Base-by-base conservation (phyloP, 2,797 vertebrate species). In the Centroberyx gerrardi region DNA sequence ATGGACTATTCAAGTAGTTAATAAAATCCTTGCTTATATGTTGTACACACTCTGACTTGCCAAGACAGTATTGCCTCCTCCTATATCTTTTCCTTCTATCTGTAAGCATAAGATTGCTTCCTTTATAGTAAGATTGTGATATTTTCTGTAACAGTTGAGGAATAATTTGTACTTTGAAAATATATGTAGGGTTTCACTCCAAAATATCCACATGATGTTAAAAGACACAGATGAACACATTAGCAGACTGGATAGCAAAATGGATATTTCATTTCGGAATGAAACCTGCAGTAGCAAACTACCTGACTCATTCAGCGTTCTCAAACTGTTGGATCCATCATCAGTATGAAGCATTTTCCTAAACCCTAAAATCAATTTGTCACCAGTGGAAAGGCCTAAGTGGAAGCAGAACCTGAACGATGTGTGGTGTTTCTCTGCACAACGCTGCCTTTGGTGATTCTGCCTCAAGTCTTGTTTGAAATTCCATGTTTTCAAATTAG, bases 401-500 rank as follows among this genome's bases (percentile, higher is more conserved):
- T 51, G 48, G 48, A 51, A 51, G 8, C n/a, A 10, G 40, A 3
- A 3, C 40, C 40, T 10, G 9, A 2, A 42, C 10, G 10, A 13
- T 10, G 40, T 10, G 53, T 66, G 53, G 10, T 64, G 68, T 74
- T 65, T 77, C 64, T 66, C 44, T 59, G 66, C 33, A 1, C 61
- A 18, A 33, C 0, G 44, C 49, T 0, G 28, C 44, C 58, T 78
- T 61, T 68, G 82, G 79, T 62, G 61, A 65, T 46, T 52, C 33
- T 12, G 74, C 74, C 75, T 83, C 33, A 0, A 70, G 78, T 81
- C 55, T 69, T 83, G 51, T 84, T 87, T 82, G 22, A 86, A 84
- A 87, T 84, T 87, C 71, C 22, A 53, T 82, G 78, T 87, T 88
- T 83, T 84, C 62, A 67, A 77, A 85, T 87, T 67, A 84, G 63